Percentiles rank a stretch among this genome's conserved stretches.
Evolutionary conservation across 2,888 invertebrate genomes (phyloP).

Genomic region (Mermis nigrescens): DNA sequence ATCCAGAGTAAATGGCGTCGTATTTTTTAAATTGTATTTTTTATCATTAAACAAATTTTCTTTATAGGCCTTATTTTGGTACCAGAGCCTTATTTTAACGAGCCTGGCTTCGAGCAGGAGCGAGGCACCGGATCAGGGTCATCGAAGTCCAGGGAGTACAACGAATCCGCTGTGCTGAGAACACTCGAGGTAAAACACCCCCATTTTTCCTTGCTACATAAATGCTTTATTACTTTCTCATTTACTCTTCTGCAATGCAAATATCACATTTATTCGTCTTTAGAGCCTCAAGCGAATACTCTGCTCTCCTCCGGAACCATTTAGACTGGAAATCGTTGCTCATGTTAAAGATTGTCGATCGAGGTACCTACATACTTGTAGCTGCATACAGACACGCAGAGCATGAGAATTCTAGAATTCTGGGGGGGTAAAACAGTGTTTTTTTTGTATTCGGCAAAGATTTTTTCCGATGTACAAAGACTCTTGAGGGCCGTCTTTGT

Average conservation of each 20-base stretch:
- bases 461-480: too few species aligned
- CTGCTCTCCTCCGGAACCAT: neutral
- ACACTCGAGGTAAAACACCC: constrained; percentile 5
- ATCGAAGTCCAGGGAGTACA: constrained; percentile 88
- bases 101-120: constrained; percentile 86
- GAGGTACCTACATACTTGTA: too few species aligned
- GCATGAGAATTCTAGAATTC: too few species aligned
- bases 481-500: too few species aligned
- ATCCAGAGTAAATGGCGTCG: constrained; percentile 47
- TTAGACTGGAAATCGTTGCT: neutral
- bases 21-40: neutral
- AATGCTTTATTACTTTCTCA: neutral
- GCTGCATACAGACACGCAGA: too few species aligned
- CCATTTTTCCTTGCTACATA: neutral
- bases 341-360: neutral
- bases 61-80: constrained; percentile 63
- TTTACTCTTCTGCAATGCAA: neutral
- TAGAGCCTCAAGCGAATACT: neutral
- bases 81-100: constrained; percentile 84
- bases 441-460: too few species aligned
- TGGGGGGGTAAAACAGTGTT: too few species aligned
- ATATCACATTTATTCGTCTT: too few species aligned
- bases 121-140: constrained; percentile 70
- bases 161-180: constrained; percentile 60
- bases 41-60: neutral